Evolutionary conservation across 1,140 invertebrate species (phyloP), one percentile per base, ranked within the genome.

Genomic region (Brevipalpus yothersi): DNA sequence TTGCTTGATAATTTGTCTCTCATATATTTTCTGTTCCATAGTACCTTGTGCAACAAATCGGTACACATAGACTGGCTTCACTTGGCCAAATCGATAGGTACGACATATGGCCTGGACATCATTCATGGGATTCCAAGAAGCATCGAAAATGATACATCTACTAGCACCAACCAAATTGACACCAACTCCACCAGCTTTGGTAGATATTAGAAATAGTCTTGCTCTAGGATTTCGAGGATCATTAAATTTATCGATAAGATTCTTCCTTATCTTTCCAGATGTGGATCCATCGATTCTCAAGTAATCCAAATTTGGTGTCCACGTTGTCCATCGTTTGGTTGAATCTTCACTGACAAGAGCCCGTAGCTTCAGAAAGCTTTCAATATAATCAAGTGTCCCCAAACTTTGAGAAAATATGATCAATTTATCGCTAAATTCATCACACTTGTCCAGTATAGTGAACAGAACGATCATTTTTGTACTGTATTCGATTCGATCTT

Each of bases 101-200:
- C 94, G 75, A 71, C 93, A 98, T 1, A 98, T 90, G 55, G 93
- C 92, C 63, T 98, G 93, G 1, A 91, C 93, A 69, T 98, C 93
- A 70, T 97, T 92, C 68, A 92, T 96, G n/a, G 94, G 94, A 75
- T 99, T 98, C 92, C 93, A 98, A 5, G 89, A 94, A 42, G 92
- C 93, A 75, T 99, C 94, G 67, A 97, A 85, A 41, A 99, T 90
- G 31, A 98, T 84, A 0, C 97, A 93, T 55, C 94, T 74, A 74
- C 95, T 97, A 0, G 94, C 94, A 39, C 92, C 93, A 31, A 78
- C 68, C 23, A 99, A 77, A 75, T 99, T 99, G 54, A 98, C 95
- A 5, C 94, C 94, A 39, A 63, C 11, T 19, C 43, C 23, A 13
- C 62, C 60, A 17, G 62, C 15, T 94, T 93, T 59, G 92, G 94